Base-by-base conservation (phyloP, 2,888 invertebrate species). In the Mesorhabditis belari region DNA sequence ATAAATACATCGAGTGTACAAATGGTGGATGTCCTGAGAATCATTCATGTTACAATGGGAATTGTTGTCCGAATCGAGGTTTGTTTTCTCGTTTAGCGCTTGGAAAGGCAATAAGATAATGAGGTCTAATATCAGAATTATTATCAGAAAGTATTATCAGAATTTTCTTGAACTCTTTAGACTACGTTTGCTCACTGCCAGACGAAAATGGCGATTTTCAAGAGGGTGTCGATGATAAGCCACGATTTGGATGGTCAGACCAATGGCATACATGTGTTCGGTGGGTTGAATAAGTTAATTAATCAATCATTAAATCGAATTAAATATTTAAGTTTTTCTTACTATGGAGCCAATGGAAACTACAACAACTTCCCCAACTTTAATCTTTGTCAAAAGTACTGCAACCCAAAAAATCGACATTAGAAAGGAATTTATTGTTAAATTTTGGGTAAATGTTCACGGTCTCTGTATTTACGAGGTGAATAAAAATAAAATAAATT, bases 291-390 rank as follows among this genome's bases (percentile, higher is more conserved):
- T n/a, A 23, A 19, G n/a, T 35, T 35, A 17, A n/a, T 23, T 6
- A n/a, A 6, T 50, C 21, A 6, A 50, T 50, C 6, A n/a, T 9
- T 19, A 50, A 21, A 21, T n/a, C 12, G 19, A 9, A 6, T 50
- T n/a, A 2, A n/a, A 19, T 19, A 19, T n/a, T 72, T 73, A 57
- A 69, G 79, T 19, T 79, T 76, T 67, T 75, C 75, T 51, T 79
- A 80, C 65, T 79, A 75, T 57, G 79, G 79, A 17, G 75, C 75
- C 27, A 73, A 74, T 55, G 77, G 77, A 49, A 79, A 79, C 56
- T 77, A 78, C 62, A 79, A 79, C 68, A 79, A 79, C 61, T 79
- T 79, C 63, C 73, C 73, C 26, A 70, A 71, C 51, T 73, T 71
- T 57, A 61, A 67, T 21, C 65, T 65, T 6, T 73, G 73, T 49